A percentile compares a stretch with the other conserved stretches of the same genome.
Evolutionary conservation across 1,140 invertebrate species (phyloP).

Genomic region (Drosophila teissieri): DNA sequence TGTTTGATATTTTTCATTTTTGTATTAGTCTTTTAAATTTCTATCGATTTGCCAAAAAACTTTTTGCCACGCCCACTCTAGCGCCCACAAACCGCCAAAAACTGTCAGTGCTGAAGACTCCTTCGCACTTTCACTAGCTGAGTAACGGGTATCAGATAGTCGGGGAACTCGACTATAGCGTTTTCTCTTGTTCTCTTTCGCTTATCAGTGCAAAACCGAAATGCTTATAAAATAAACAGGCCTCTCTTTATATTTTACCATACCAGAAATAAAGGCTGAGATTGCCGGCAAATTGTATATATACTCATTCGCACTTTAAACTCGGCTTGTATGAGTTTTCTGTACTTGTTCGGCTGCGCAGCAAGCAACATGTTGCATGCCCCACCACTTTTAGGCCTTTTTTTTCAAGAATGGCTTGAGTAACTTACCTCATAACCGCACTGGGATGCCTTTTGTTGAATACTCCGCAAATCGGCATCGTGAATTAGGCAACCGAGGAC

Average conservation of each 20-base stretch:
- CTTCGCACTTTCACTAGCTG: no score
- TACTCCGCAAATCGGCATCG: slow-evolving; percentile 37
- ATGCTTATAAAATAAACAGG: background rate
- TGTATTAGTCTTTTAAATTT: no score
- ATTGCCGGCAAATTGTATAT: background rate
- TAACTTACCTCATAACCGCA: slow-evolving; percentile 65
- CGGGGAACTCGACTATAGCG: no score
- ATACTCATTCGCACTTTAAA: background rate
- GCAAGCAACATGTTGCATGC: slow-evolving; percentile 3
- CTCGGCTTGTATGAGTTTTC: background rate
- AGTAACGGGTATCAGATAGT: no score
- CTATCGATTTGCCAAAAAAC: no score
- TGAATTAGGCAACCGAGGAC: slow-evolving; percentile 20
- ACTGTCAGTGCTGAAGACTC: no score
- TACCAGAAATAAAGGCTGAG: background rate
- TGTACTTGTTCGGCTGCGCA: background rate
- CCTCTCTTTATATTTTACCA: no score
- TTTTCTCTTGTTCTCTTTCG: no score
- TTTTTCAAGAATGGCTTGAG: background rate
- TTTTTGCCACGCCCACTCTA: no score
- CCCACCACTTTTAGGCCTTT: background rate
- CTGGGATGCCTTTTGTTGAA: slow-evolving; percentile 37
- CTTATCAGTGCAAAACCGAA: background rate
- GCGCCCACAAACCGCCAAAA: no score
- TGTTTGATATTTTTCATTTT: no score